phyloP scores from a whole-genome alignment of 1,140 invertebrate genomes.

The Drosophila pachea region DNA sequence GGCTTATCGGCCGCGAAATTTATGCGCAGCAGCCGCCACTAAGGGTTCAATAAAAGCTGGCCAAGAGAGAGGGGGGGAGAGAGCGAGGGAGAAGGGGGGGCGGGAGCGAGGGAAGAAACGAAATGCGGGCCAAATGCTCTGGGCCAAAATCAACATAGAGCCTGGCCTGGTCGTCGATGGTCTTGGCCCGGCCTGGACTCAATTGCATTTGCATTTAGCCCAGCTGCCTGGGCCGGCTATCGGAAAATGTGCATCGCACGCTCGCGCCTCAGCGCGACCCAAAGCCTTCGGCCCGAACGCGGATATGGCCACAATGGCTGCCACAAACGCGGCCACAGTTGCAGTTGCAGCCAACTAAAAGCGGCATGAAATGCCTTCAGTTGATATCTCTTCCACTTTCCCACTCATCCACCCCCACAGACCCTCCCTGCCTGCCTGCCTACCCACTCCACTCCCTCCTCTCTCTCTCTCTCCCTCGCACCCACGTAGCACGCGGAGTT shows the following conservation, averaged over 20 bases:
- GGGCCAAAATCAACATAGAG: slow-evolving; percentile 38
- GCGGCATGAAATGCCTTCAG: slow-evolving; percentile 10
- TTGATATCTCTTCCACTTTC: slow-evolving; percentile 63
- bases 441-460: too few relatives aligned
- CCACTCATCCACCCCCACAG: too few relatives aligned
- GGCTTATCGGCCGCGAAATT: slow-evolving; percentile 61
- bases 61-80: background rate
- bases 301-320: slow-evolving; percentile 24
- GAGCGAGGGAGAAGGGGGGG: too few relatives aligned
- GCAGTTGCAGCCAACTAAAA: background rate
- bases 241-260: slow-evolving; percentile 68
- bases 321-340: slow-evolving; percentile 14
- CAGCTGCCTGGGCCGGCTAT: slow-evolving; percentile 46
- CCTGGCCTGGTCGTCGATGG: too few relatives aligned
- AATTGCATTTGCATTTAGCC: slow-evolving; percentile 57
- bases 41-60: slow-evolving; percentile 67
- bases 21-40: slow-evolving; percentile 57
- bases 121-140: slow-evolving; percentile 55
- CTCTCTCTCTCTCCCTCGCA: too few relatives aligned
- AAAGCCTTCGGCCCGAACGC: slow-evolving; percentile 42
- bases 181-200: slow-evolving; percentile 6
- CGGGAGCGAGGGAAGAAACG: background rate
- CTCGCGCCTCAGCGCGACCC: slow-evolving; percentile 56
- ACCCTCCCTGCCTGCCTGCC: too few relatives aligned
- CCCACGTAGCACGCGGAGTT: background rate